phyloP scores from a whole-genome alignment of 2,113 vertebrate species.

The Brienomyrus longianalis region DNA sequence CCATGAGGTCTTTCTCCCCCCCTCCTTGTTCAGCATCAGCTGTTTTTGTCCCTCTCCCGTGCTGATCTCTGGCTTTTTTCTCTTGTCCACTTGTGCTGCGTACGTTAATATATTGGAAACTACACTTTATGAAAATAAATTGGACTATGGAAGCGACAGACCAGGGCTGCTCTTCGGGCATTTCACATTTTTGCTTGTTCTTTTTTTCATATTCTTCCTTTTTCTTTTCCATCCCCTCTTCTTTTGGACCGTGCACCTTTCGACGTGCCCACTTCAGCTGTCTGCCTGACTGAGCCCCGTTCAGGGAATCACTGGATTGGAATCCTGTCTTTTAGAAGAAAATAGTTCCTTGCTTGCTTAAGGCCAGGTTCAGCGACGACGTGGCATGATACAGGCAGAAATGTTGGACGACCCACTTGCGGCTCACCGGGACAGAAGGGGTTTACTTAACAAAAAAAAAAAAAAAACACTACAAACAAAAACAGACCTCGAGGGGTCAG shows the following conservation, averaged over 20 bases:
- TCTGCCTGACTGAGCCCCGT: slow-evolving; percentile 51
- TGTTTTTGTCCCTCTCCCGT: background rate
- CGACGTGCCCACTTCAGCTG: slow-evolving; percentile 51
- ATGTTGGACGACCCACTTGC: too few relatives aligned
- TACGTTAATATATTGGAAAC: background rate
- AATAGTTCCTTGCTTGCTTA: slow-evolving; percentile 67
- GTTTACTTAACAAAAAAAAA: too few relatives aligned
- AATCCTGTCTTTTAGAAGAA: slow-evolving; percentile 59
- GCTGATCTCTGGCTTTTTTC: background rate
- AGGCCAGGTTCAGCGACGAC: slow-evolving; percentile 36
- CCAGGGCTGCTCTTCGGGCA: background rate
- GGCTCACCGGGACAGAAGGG: too few relatives aligned
- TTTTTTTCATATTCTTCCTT: slow-evolving; percentile 32
- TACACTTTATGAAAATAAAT: background rate
- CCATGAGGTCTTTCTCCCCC: background rate
- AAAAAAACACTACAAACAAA: too few relatives aligned
- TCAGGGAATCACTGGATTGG: slow-evolving; percentile 61
- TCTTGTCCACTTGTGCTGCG: background rate
- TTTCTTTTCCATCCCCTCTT: background rate
- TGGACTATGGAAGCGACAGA: background rate
- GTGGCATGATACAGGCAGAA: too few relatives aligned
- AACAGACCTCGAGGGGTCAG: too few relatives aligned
- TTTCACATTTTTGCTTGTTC: slow-evolving; percentile 17
- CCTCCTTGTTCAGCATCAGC: too few relatives aligned
- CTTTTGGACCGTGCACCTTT: slow-evolving; percentile 16